Evolutionary conservation across 1,140 invertebrate genomes (phyloP).

Genomic region (Copidosoma floridanum): DNA sequence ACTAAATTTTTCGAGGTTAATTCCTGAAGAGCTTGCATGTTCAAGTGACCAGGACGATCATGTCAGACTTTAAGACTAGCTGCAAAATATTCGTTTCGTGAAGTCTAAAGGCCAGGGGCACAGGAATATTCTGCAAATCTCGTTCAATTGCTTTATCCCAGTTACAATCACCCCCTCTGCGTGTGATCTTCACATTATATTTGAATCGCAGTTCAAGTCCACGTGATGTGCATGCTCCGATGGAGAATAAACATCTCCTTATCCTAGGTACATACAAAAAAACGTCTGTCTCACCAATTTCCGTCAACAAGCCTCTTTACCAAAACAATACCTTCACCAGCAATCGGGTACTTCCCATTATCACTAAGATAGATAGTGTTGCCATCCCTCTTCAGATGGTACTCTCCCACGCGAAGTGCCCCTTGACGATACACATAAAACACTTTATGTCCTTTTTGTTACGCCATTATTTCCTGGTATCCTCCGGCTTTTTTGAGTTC

Average conservation of each 20-base stretch:
- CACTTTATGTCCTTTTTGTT: conserved; percentile 3
- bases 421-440: too few species aligned
- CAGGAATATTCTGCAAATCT: conserved; percentile 21
- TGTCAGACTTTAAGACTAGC: neutral
- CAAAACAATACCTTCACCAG: conserved; percentile 11
- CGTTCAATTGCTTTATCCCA: conserved; percentile 22
- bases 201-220: conserved; percentile 11
- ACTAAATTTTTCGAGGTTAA: neutral
- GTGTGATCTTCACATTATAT: neutral
- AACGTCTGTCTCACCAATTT: conserved; percentile 7
- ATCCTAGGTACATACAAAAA: conserved; percentile 25
- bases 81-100: neutral
- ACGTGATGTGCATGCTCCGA: conserved; percentile 22
- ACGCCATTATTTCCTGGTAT: neutral
- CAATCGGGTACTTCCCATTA: neutral
- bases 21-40: neutral
- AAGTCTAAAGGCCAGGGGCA: neutral
- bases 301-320: conserved; percentile 14
- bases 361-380: neutral
- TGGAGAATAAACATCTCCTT: conserved; percentile 30
- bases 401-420: too few species aligned
- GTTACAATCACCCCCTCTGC: conserved; percentile 14
- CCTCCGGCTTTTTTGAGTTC: too few species aligned
- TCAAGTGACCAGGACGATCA: conserved; percentile 12
- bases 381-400: neutral